Evolutionary conservation across 2,797 vertebrate species (phyloP), one percentile per base, ranked within the genome.

Genomic region (Spea hammondii): DNA sequence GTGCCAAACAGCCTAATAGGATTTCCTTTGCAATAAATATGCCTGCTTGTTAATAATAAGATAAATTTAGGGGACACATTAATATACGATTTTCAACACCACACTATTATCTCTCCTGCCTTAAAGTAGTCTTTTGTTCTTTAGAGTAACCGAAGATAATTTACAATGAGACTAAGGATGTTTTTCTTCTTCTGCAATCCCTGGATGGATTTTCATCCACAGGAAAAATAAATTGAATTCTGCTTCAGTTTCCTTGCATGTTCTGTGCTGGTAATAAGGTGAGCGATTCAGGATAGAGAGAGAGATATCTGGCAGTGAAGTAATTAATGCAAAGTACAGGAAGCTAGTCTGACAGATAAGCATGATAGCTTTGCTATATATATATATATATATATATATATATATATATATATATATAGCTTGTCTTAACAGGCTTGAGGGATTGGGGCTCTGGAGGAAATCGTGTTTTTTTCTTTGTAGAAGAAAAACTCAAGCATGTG

Each of bases 251-350:
- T 12, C 12, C 78, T 86, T 78, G 0, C 46, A 67, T 55, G 45
- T 71, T 44, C 46, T 86, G 80, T 80, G 73, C 72, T 74, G 49
- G 49, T 62, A 70, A 59, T 80, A 85, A 71, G 67, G 9, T 49
- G 0, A 14, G 48, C 11, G 0, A 55, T 7, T 75, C 78, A 65
- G n/a, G 9, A 47, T 49, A 32, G 73, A 74, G 70, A 83, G n/a
- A 59, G 5, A 59, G 32, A 57, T 48, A 81, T 76, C 54, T 78
- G 80, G n/a, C 71, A 44, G 59, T 76, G 82, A 82, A 84, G 76
- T 86, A 82, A 86, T 87, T 88, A 84, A 80, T 85, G 83, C 51
- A 79, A 86, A 83, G 80, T 79, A 72, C 79, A 83, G 85, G 86
- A 87, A 87, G 77, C 0, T 8, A 83, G 75, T 76, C 69, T 86